Evolutionary conservation across 1,140 invertebrate genomes (phyloP).

Genomic region (Branchinecta lynchi): DNA sequence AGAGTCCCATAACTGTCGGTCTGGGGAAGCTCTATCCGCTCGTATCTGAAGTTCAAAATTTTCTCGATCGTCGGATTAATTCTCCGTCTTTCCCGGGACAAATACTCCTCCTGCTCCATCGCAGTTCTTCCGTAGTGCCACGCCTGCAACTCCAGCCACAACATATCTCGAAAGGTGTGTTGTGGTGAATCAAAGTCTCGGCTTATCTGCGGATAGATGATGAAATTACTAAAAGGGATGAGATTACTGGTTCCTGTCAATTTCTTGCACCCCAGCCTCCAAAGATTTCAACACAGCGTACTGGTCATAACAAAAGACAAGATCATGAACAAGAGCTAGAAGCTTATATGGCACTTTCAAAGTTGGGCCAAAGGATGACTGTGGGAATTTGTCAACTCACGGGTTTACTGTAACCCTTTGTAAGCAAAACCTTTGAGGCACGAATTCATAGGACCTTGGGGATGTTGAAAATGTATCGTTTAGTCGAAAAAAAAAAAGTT

Average conservation of each 20-base stretch:
- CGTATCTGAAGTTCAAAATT: slow-evolving; percentile 55
- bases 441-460: no score
- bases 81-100: slow-evolving; percentile 51
- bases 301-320: background rate
- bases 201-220: slow-evolving; percentile 42
- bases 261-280: background rate
- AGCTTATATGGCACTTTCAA: no score
- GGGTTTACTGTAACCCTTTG: no score
- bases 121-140: slow-evolving; percentile 52
- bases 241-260: background rate
- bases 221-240: background rate
- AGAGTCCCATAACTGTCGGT: background rate
- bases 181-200: slow-evolving; percentile 42
- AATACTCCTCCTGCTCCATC: slow-evolving; percentile 55
- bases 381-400: no score
- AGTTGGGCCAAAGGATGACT: no score
- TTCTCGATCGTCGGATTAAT: slow-evolving; percentile 51
- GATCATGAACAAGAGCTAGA: no score
- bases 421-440: no score
- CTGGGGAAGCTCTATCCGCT: slow-evolving; percentile 13
- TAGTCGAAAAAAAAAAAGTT: no score
- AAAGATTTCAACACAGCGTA: background rate
- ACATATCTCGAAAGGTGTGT: slow-evolving; percentile 40
- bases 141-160: slow-evolving; percentile 78
- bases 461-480: no score